These are phyloP conservation scores for Phaethornis superciliosus DNA, from an alignment of 2,113 vertebrate species.

Conservation along the genomic window DNA sequence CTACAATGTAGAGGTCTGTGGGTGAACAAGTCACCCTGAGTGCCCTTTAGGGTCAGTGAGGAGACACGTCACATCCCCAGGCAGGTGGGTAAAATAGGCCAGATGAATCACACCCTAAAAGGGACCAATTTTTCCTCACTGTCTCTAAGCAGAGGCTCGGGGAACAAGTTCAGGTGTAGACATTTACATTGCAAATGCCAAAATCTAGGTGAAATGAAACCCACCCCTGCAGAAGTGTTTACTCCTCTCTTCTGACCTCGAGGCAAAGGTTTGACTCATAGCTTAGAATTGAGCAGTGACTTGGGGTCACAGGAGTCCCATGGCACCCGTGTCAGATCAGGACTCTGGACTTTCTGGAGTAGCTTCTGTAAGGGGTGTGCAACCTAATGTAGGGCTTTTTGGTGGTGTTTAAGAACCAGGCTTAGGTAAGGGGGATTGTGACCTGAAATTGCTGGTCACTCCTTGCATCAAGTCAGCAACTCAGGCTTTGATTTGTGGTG, in stretches of 20 bases:
- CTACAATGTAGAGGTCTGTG: background rate
- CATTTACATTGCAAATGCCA: constrained; percentile 21
- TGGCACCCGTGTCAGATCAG: background rate
- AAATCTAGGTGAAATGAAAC: background rate
- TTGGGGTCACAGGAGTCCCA: background rate
- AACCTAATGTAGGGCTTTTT: background rate
- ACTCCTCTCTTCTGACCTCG: background rate
- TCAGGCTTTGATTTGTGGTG: background rate
- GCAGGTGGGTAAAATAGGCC: background rate
- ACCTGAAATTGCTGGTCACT: background rate
- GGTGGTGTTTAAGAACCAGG: background rate
- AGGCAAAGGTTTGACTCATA: background rate
- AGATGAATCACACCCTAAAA: background rate
- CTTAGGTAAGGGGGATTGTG: background rate
- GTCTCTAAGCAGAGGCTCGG: background rate
- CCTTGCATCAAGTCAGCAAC: background rate
- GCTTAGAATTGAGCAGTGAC: background rate
- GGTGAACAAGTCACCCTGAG: background rate
- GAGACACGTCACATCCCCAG: background rate
- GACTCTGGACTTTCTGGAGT: background rate
- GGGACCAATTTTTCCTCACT: background rate
- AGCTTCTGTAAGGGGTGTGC: background rate
- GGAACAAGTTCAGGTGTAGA: constrained; percentile 9
- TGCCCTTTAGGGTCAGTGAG: background rate
- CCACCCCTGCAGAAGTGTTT: background rate